Percentiles rank a stretch among this genome's conserved stretches.
Evolutionary conservation across 2,113 vertebrate genomes (phyloP).

Genomic region (Barnardius zonarius): DNA sequence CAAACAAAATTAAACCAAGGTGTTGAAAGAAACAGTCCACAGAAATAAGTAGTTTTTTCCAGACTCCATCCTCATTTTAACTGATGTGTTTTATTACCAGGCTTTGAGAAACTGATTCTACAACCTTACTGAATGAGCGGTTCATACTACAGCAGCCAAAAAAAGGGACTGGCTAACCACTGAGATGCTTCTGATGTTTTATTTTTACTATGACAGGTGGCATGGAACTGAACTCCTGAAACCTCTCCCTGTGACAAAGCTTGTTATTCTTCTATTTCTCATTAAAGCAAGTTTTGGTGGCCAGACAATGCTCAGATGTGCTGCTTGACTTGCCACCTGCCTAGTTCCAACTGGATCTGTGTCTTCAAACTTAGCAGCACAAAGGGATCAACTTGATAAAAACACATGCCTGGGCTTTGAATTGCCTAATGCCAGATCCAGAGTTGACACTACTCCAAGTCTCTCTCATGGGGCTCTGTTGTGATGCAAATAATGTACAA

Average conservation of each 20-base stretch:
- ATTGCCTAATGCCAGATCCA: not conserved
- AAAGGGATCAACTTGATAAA: not conserved
- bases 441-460: not conserved
- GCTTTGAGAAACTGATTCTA: not conserved
- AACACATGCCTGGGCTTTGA: not conserved
- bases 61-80: not conserved
- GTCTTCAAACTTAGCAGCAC: not conserved
- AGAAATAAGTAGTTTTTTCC: not conserved
- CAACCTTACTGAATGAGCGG: not conserved
- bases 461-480: not conserved
- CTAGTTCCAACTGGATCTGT: not conserved
- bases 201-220: not conserved
- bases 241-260: not conserved
- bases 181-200: not conserved
- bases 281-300: not conserved
- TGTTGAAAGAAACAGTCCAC: conserved; percentile 31
- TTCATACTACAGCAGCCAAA: not conserved
- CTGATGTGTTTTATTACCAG: not conserved
- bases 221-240: not conserved
- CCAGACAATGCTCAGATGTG: not conserved
- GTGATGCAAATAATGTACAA: conserved; percentile 25
- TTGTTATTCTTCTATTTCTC: not conserved
- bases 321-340: not conserved
- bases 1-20: not conserved
- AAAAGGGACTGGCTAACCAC: not conserved